Base-by-base conservation (phyloP, 2,113 vertebrate species). In the Heptranchias perlo region DNA sequence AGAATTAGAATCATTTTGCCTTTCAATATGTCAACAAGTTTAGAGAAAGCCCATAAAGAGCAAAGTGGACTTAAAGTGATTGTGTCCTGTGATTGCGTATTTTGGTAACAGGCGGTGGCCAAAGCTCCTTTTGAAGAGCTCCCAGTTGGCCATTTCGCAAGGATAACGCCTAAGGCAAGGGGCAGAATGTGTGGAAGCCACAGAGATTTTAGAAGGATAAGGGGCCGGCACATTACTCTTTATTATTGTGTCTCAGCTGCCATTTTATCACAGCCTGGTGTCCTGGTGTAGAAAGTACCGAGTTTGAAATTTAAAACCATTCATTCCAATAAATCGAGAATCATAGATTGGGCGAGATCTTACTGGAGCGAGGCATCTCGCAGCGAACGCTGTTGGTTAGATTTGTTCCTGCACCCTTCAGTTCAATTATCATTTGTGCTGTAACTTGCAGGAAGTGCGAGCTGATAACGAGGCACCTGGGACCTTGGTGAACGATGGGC, bases 1-100 rank as follows among this genome's bases (percentile, higher is more conserved):
- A 95, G 28, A 95, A 73, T 95, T 67, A 69, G 23, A 69, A 67
- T 69, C 25, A 47, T 69, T 23, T 67, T 95, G 93, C 25, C 64
- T 69, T 49, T 49, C 94, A 95, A 69, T 54, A 69, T 69, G 13
- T 49, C 94, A 95, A 95, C 39, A 95, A 69, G 11, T 31, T 95
- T 95, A 31, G 94, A 25, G 64, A 52, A 65, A 69, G 25, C 65
- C 0, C 1, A 49, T 49, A 4, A 28, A 69, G 44, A 47, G 39
- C 21, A 95, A 69, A 69, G 39, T 16, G 10, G 93, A 47, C 64
- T 92, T 39, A n/a, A 49, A 49, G 65, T 69, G 65, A 16, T 47
- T 16, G 21, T 95, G 39, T 49, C 21, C 23, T 69, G 11, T n/a
- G 25, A 52, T 35, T 25, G 4, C 14, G 39, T 35, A 58, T 91